A percentile compares a stretch with the other conserved stretches of the same genome.
phyloP scores from a whole-genome alignment of 2,113 vertebrate species.

The Sarotherodon lohbergeri region DNA sequence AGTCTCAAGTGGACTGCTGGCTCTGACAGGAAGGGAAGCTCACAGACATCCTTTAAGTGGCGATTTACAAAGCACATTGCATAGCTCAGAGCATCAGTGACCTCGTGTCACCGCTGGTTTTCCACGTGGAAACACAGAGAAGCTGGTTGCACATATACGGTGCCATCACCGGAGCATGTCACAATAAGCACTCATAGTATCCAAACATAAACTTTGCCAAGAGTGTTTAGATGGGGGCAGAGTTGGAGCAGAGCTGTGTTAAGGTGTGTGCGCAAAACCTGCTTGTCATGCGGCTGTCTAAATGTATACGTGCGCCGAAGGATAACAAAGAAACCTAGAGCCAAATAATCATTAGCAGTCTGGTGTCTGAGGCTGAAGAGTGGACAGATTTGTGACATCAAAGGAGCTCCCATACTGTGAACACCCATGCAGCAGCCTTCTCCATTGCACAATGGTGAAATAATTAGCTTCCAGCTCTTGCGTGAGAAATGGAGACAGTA shows the following conservation, averaged over 20 bases:
- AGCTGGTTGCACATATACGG: neutral
- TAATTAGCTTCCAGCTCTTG: constrained; percentile 62
- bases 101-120: neutral
- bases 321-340: constrained; percentile 44
- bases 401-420: constrained; percentile 48
- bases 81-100: constrained; percentile 1
- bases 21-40: constrained; percentile 54
- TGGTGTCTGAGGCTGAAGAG: constrained; percentile 46
- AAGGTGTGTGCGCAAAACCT: constrained; percentile 17
- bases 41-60: constrained; percentile 53
- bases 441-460: constrained; percentile 53
- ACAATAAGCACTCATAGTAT: neutral
- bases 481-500: constrained; percentile 55
- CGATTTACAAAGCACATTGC: constrained; percentile 51
- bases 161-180: neutral
- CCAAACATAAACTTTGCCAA: neutral
- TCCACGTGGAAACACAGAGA: constrained; percentile 7
- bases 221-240: neutral
- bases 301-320: constrained; percentile 9
- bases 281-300: constrained; percentile 44
- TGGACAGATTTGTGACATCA: constrained; percentile 64
- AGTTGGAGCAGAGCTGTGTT: neutral
- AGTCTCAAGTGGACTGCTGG: constrained; percentile 57
- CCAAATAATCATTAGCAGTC: constrained; percentile 66
- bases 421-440: constrained; percentile 49